Conservation (phyloP, 2,888 invertebrate genomes). For the Calliscelio sp. region DNA sequence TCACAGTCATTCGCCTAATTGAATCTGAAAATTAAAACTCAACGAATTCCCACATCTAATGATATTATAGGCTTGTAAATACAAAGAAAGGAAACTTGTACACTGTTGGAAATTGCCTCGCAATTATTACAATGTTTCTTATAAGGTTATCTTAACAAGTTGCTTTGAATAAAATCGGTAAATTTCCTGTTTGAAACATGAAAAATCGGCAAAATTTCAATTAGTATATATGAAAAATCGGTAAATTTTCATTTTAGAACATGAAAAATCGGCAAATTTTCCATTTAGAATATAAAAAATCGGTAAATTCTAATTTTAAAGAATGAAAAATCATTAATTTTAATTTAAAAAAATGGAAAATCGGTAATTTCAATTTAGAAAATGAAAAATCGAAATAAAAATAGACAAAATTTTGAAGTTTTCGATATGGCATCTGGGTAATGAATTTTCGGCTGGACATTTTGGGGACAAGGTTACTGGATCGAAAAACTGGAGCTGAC, state of each 20-base stretch:
- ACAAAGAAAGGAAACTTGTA: conserved; percentile 33
- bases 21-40: conserved; percentile 63
- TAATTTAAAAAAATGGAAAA: no score
- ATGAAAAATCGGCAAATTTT: no score
- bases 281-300: no score
- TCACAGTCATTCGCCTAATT: conserved; percentile 65
- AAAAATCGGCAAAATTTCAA: no score
- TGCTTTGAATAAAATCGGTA: neutral
- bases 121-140: conserved; percentile 6
- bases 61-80: conserved; percentile 15
- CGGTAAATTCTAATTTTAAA: no score
- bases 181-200: no score
- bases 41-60: conserved; percentile 50
- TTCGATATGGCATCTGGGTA: no score
- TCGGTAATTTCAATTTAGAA: no score
- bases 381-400: no score
- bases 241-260: no score
- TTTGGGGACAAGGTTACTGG: conserved; percentile 24
- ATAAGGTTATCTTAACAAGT: neutral
- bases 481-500: conserved; percentile 8
- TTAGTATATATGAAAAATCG: neutral
- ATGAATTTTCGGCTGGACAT: conserved; percentile 10
- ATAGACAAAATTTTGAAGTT: no score
- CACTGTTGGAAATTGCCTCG: neutral
- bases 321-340: no score